Evolutionary conservation across 2,797 vertebrate species (phyloP), one percentile per base, ranked within the genome.

Genomic region (Macropodus opercularis): DNA sequence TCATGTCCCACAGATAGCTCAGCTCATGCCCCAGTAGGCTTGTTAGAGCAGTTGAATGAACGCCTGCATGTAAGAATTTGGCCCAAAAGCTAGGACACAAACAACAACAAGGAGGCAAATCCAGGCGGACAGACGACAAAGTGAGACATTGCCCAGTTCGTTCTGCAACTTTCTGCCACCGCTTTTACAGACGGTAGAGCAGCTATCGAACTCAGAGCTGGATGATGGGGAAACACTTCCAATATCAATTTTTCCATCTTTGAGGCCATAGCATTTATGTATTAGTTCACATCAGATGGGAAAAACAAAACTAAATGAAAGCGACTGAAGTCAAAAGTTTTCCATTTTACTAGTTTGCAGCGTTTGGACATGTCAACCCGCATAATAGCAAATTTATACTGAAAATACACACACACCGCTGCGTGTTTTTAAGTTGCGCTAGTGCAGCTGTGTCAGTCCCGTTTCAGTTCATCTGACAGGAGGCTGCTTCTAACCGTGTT

Each of bases 41-140:
- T 90, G 87, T 90, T 89, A 88, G 77, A 85, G 84, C 83, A 85
- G 83, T 38, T 87, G 85, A 89, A 89, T 82, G 82, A 83, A 81
- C 63, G 87, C 77, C 80, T 83, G 84, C 84, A 88, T 89, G 85
- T 85, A 79, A 78, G 72, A 79, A 80, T 85, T 78, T 79, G 81
- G 75, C 81, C 83, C 80, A 86, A 86, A 86, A 86, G 77, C 76
- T 59, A 69, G 65, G 72, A 86, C 79, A 79, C 86, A 86, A 87
- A 88, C 77, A 90, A 84, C 78, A 85, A 85, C 70, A 89, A 87
- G 72, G 72, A 79, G 85, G 80, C 80, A 85, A 91, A 89, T 88
- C 82, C 79, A 65, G 71, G 81, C 67, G 57, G 87, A 85, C 84
- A 88, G 78, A 83, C 46, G 62, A 88, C 87, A 88, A 88, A 86